Conservation (phyloP, 2,888 invertebrate species). For the Lasioglossum malachurum region DNA sequence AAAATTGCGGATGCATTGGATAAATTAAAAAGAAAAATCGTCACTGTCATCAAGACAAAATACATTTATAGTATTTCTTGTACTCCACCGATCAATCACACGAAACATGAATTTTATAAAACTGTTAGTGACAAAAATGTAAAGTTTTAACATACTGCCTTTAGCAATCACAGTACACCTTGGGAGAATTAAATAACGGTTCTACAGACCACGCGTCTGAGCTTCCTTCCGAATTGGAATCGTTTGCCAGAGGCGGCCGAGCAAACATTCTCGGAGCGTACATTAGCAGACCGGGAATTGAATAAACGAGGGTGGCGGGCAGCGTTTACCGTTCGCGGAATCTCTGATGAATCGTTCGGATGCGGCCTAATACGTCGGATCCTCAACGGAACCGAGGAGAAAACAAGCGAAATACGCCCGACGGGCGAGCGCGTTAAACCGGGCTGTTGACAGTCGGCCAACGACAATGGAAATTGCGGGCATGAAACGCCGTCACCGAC, state of each 20-base stretch:
- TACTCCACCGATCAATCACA: too few species aligned
- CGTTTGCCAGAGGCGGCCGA: too few species aligned
- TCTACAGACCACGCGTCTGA: neutral
- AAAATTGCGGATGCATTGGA: neutral
- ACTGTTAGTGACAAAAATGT: neutral
- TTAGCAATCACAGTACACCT: neutral
- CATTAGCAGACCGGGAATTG: neutral
- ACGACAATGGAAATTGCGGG: conserved; percentile 69
- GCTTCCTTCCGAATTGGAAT: too few species aligned
- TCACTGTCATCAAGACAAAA: neutral
- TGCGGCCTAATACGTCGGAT: neutral
- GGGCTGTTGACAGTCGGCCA: conserved; percentile 51
- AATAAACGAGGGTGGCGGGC: neutral
- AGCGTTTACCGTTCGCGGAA: neutral
- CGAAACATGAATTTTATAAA: neutral
- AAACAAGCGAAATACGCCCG: neutral
- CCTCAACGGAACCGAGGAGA: neutral
- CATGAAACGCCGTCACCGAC: conserved; percentile 51
- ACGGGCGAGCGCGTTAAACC: conserved; percentile 12
- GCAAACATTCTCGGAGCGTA: neutral
- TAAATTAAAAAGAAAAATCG: neutral
- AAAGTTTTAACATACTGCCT: neutral
- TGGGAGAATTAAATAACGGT: neutral
- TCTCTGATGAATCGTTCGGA: neutral
- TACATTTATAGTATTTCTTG: too few species aligned